Percentiles rank a stretch among this genome's conserved stretches.
phyloP scores from a whole-genome alignment of 92 coral and sea anemone genomes.

The Siderastrea radians region DNA sequence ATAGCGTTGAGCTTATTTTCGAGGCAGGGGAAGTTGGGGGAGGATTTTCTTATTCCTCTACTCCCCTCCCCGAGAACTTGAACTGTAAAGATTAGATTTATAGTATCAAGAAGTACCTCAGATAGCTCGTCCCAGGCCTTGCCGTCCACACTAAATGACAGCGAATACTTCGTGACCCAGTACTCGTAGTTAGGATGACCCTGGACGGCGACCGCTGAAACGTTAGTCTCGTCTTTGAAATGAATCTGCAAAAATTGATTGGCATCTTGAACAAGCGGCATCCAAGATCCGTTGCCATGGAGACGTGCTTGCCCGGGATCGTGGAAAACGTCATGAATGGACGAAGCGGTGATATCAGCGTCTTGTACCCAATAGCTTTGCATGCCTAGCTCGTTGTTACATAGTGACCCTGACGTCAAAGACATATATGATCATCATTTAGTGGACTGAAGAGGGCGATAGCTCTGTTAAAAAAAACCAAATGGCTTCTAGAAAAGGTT shows the following conservation, averaged over 20 bases:
- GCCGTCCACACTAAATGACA: slow-evolving; percentile 82
- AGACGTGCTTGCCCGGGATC: slow-evolving; percentile 95
- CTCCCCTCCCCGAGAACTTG: background rate
- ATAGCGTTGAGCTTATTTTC: no score
- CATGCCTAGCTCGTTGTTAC: slow-evolving; percentile 79
- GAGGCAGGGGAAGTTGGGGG: no score
- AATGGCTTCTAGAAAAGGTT: no score
- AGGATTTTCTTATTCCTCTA: no score
- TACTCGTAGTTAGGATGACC: slow-evolving; percentile 80
- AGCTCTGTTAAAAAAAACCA: no score
- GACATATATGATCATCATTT: no score
- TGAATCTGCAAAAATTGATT: slow-evolving; percentile 85
- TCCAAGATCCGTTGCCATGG: slow-evolving; percentile 89
- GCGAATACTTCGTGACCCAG: slow-evolving; percentile 78
- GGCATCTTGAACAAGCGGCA: slow-evolving; percentile 72
- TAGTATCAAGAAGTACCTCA: slow-evolving; percentile 52
- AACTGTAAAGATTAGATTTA: background rate
- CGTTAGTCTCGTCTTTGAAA: slow-evolving; percentile 66
- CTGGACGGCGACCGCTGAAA: slow-evolving; percentile 83
- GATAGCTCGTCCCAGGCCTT: slow-evolving; percentile 63
- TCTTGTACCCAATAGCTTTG: slow-evolving; percentile 83
- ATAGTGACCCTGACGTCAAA: slow-evolving; percentile 16
- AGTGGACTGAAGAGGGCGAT: no score
- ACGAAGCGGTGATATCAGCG: slow-evolving; percentile 81
- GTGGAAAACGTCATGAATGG: slow-evolving; percentile 58